Evolutionary conservation across 1,140 invertebrate species (phyloP), one percentile per base, ranked within the genome.

Genomic region (Lucilia sericata): DNA sequence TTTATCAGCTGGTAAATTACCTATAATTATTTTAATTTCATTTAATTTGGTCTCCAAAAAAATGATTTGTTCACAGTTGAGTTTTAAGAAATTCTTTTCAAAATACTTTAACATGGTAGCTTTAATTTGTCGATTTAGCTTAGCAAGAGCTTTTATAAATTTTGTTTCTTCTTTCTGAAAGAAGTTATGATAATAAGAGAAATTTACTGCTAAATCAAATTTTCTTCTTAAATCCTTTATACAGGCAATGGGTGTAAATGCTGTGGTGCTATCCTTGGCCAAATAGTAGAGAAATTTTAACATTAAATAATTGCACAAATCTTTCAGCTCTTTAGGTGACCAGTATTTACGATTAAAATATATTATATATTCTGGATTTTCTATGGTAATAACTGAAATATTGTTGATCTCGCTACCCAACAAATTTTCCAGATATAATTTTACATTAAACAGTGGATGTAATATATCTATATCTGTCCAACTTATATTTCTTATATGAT

Each of bases 281-380:
- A 70, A 70, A 70, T 70, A 70, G 12, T 10, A 25, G 0, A 70
- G 19, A 10, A 70, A 70, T 19, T 70, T 5, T 9, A 70, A 1
- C 65, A 70, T 70, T 70, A 70, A 70, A 70, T 70, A 70, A 70
- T 70, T 70, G n/a, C n/a, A 21, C 7, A 21, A 21, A 7, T 70
- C 21, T 70, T 70, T 3, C 9, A 10, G 10, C 7, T 70, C 19
- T 9, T 70, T n/a, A 19, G 65, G 7, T 25, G 19, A 12, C 65
- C 65, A 70, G 0, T 2, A 10, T 8, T 21, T 25, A 2, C n/a
- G 7, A 70, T 70, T 19, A 5, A 70, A 10, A 25, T 9, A 70
- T 12, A 25, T 8, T 25, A 70, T 25, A 21, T 19, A 70, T 9
- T 21, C n/a, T 7, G 21, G n/a, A 70, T 70, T 70, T 70, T 70